A percentile compares a stretch with the other conserved stretches of the same genome.
phyloP scores from a whole-genome alignment of 2,797 vertebrate genomes.

The Apogon hyalosoma region DNA sequence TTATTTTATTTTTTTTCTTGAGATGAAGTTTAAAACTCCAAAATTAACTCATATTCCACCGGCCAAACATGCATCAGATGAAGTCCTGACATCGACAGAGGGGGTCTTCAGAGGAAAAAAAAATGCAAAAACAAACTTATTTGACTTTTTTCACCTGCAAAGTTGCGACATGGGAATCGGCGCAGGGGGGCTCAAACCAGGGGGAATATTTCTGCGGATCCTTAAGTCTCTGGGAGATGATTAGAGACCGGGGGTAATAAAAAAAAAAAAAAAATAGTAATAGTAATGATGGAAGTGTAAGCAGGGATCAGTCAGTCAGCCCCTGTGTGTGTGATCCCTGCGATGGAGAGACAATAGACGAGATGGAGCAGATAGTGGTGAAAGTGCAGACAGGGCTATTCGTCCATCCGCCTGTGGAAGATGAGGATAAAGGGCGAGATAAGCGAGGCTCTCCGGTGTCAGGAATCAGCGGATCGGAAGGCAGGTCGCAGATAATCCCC shows the following conservation, averaged over 20 bases:
- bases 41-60: slow-evolving; percentile 79
- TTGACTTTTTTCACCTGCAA: slow-evolving; percentile 27
- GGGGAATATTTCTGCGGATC: slow-evolving; percentile 11
- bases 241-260: background rate
- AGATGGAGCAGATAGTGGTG: slow-evolving; percentile 66
- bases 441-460: slow-evolving; percentile 57
- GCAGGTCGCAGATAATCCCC: slow-evolving; percentile 64
- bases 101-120: background rate
- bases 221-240: slow-evolving; percentile 13
- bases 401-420: slow-evolving; percentile 64
- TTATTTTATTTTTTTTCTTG: slow-evolving; percentile 10
- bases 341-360: slow-evolving; percentile 76
- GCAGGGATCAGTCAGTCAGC: slow-evolving; percentile 34
- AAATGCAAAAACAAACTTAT: slow-evolving; percentile 6
- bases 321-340: slow-evolving; percentile 26
- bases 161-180: slow-evolving; percentile 39
- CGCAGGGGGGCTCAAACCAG: slow-evolving; percentile 13
- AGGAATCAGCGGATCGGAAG: slow-evolving; percentile 61
- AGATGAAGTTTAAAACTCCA: slow-evolving; percentile 50
- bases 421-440: slow-evolving; percentile 59
- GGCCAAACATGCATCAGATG: slow-evolving; percentile 24
- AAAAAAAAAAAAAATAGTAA: background rate
- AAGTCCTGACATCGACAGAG: background rate
- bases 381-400: slow-evolving; percentile 74
- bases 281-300: slow-evolving; percentile 12